These are phyloP conservation scores for Lepus oiostolus DNA, from an alignment of 2,797 vertebrate species.

Conservation along the genomic window DNA sequence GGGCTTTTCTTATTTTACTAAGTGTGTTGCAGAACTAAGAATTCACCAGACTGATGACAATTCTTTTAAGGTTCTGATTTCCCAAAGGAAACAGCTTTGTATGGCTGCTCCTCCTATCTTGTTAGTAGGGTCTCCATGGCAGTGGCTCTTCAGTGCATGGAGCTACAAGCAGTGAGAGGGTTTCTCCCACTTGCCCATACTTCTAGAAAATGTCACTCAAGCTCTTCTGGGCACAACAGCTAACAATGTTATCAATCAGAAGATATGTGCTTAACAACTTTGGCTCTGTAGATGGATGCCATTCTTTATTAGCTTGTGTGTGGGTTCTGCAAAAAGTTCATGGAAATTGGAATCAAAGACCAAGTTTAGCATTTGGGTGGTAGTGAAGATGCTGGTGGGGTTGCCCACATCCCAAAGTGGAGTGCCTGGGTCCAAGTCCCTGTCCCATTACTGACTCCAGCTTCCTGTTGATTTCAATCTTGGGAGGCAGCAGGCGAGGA, in stretches of 20 bases:
- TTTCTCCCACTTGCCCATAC: background rate
- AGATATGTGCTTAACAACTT: background rate
- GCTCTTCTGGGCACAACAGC: background rate
- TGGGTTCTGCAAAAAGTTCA: no score
- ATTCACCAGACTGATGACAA: background rate
- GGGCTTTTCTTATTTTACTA: background rate
- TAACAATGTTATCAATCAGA: background rate
- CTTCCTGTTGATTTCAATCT: no score
- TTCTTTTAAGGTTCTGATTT: conserved; percentile 45
- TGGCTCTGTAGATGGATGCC: background rate
- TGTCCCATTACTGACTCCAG: no score
- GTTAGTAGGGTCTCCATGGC: background rate
- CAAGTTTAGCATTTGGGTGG: no score
- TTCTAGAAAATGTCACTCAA: background rate
- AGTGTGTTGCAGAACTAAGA: background rate
- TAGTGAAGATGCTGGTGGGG: no score
- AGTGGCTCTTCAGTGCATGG: background rate
- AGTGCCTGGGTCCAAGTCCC: no score
- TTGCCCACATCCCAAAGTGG: no score
- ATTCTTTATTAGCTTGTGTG: background rate
- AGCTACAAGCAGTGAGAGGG: background rate
- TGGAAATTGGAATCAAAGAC: no score
- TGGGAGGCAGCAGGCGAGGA: no score
- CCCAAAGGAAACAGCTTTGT: background rate
- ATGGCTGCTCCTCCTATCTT: background rate